Evolutionary conservation across 2,113 vertebrate species (phyloP), one percentile per base, ranked within the genome.

Genomic region (Hemichromis elongatus): DNA sequence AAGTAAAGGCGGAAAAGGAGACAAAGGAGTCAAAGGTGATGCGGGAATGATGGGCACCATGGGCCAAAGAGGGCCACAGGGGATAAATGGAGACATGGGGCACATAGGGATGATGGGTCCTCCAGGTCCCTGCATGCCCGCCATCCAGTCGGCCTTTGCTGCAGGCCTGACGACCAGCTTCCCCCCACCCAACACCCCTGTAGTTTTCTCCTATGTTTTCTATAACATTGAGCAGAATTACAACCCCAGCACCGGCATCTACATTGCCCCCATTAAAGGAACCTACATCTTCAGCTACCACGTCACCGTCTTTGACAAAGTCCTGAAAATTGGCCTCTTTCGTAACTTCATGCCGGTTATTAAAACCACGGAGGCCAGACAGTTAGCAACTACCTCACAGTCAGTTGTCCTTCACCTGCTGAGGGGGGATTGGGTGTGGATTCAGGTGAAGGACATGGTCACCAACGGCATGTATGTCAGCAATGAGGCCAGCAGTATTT

Each of bases 211-310:
- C 4, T 6, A 28, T 0, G 2, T 95, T 12, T 21, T 90, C 13
- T 90, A 90, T 85, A 96, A 96, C 24, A 1, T 79, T 21, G 92
- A 94, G 80, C 55, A 70, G 6, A 70, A 92, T 70, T 96, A 93
- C 45, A 81, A 95, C 82, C 83, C 90, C 3, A 14, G 1, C 3
- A 55, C 26, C 1, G 95, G 95, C 3, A 42, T 94, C 63, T 96
- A 94, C 92, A 89, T 50, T 0, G 95, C 95, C 8, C 95, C 96
- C 1, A 40, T 92, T 37, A 92, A 92, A 0, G 95, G 95, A n/a
- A 95, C 94, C 33, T 96, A 96, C 5, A 24, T 94, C 55, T 95
- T 96, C 77, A 95, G 87, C 91, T 95, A 94, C 86, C 84, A 94
- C 80, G 57, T 95, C 52, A 79, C 80, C 1, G 81, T 90, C 45